Evolutionary conservation across 2,888 invertebrate genomes (phyloP).

Genomic region (Polymixis flavicincta): DNA sequence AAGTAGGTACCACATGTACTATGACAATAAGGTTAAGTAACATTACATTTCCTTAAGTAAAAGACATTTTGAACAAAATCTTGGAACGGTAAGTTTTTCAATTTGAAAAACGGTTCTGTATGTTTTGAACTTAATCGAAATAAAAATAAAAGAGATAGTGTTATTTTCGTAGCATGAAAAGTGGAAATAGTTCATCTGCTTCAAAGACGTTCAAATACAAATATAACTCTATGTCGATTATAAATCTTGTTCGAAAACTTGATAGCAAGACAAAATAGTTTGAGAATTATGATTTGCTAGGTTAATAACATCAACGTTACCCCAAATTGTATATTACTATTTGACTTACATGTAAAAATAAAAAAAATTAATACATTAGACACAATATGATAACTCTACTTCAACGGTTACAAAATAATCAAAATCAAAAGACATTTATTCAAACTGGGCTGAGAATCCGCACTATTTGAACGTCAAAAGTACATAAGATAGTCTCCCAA

Average conservation of each 20-base stretch:
- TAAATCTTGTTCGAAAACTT: not conserved
- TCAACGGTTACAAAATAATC: not conserved
- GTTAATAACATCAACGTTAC: not conserved
- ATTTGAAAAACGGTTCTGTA: not conserved
- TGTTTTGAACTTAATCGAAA: not conserved
- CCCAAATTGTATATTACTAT: not conserved
- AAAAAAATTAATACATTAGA: not conserved
- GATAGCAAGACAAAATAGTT: not conserved
- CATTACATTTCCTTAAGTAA: conserved; percentile 62
- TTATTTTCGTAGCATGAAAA: not conserved
- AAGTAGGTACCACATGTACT: conserved; percentile 61
- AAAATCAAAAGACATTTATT: not conserved
- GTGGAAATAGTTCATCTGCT: not conserved
- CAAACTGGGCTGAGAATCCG: not conserved
- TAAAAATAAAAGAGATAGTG: not conserved
- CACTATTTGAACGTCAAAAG: not conserved
- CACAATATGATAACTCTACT: not conserved
- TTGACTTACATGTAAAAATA: not conserved
- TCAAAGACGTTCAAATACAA: not conserved
- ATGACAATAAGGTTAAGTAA: conserved; percentile 68
- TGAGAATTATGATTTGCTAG: not conserved
- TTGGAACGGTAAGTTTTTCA: not conserved
- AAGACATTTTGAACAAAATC: conserved; percentile 47
- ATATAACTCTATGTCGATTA: not conserved
- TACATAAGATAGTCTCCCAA: not conserved